phyloP scores from a whole-genome alignment of 2,888 invertebrate species.

The Noctua pronuba region DNA sequence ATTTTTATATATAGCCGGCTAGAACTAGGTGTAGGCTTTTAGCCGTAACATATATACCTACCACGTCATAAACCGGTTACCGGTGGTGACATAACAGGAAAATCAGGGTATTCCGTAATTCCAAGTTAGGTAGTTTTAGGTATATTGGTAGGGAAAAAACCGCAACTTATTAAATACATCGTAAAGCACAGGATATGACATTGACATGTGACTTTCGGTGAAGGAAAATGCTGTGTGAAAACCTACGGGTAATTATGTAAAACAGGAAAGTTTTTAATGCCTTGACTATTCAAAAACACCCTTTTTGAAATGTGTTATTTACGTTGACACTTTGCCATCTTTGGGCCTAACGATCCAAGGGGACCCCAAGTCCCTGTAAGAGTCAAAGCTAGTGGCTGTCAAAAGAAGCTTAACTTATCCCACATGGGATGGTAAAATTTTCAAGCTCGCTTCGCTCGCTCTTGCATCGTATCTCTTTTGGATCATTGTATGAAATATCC shows the following conservation, averaged over 20 bases:
- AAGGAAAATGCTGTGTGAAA: not conserved
- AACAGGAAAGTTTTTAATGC: not conserved
- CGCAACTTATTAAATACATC: not conserved
- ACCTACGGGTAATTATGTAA: not conserved
- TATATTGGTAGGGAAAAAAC: slow-evolving; percentile 14
- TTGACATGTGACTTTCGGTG: not conserved
- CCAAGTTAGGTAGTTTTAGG: not conserved
- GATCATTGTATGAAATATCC: too few species aligned
- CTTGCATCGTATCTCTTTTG: too few species aligned
- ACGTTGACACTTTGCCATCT: not conserved
- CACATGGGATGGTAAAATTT: too few species aligned
- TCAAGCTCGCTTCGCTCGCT: too few species aligned
- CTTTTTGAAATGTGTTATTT: not conserved
- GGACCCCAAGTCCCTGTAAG: too few species aligned
- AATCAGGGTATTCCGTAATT: slow-evolving; percentile 6
- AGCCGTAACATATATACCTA: too few species aligned
- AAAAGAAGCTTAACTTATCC: too few species aligned
- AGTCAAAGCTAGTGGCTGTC: too few species aligned
- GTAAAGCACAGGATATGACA: not conserved
- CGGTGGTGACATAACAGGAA: not conserved
- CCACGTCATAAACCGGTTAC: not conserved
- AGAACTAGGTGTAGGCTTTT: too few species aligned
- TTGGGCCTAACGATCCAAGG: not conserved
- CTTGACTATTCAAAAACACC: not conserved
- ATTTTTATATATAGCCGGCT: too few species aligned